Conservation (phyloP, 1,140 invertebrate genomes). For the Apis dorsata region DNA sequence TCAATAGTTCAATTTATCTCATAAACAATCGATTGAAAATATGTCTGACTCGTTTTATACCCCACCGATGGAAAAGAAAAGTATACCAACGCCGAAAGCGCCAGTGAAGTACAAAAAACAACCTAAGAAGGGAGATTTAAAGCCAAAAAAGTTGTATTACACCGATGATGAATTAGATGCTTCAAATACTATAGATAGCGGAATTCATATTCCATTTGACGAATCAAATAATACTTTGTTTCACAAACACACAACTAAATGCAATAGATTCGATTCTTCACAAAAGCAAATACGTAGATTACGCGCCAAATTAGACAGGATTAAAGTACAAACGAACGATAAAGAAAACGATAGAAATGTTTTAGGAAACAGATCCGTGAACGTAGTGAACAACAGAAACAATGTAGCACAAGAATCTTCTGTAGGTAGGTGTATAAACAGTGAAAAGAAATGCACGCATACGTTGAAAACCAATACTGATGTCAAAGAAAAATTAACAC, state of each 20-base stretch:
- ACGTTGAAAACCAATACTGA: constrained; percentile 19
- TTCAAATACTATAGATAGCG: background rate
- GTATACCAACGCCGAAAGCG: constrained; percentile 44
- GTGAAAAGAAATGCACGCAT: constrained; percentile 3
- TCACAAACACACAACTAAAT: background rate
- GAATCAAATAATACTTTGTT: background rate
- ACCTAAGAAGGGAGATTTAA: constrained; percentile 52
- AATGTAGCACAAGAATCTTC: constrained; percentile 18
- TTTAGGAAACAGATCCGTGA: constrained; percentile 4
- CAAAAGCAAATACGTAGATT: background rate
- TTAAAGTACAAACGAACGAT: constrained; percentile 16
- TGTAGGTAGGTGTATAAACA: constrained; percentile 20
- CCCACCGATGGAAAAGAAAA: constrained; percentile 27
- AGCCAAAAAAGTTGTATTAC: constrained; percentile 66
- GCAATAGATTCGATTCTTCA: background rate
- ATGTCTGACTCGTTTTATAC: background rate
- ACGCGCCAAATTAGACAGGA: constrained; percentile 16
- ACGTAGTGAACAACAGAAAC: background rate
- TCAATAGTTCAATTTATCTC: constrained; percentile 7
- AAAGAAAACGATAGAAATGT: constrained; percentile 44
- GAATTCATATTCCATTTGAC: background rate
- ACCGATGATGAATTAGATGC: constrained; percentile 48
- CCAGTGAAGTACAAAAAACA: constrained; percentile 61
- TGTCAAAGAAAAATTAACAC: constrained; percentile 52
- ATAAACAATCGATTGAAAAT: too few relatives aligned